Percentiles rank a stretch among this genome's conserved stretches.
phyloP scores from a whole-genome alignment of 2,797 vertebrate species.

The Poecile montanus region DNA sequence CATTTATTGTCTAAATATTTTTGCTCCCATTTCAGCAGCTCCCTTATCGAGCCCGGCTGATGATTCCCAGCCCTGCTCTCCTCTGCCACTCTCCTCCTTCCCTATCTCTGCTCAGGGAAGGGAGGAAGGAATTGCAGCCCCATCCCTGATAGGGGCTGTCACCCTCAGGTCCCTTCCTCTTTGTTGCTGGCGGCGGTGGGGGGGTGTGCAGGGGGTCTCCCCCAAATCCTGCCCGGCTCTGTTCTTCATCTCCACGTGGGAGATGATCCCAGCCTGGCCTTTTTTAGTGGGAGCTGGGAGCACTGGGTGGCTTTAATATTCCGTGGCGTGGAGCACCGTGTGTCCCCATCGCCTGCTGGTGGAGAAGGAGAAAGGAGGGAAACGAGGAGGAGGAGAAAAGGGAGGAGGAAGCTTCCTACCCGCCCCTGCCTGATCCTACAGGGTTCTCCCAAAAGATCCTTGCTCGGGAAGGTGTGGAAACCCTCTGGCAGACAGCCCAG shows the following conservation, averaged over 20 bases:
- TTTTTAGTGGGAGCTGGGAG: neutral
- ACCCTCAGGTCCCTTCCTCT: conserved; percentile 8
- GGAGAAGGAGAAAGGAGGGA: neutral
- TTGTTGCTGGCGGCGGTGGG: neutral
- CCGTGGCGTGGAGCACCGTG: accelerated
- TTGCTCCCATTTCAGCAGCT: conserved; percentile 78
- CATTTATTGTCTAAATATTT: conserved; percentile 97
- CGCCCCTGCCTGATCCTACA: accelerated
- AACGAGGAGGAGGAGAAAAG: neutral
- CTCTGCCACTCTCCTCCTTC: conserved; percentile 27
- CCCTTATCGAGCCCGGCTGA: conserved; percentile 83
- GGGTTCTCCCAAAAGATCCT: neutral
- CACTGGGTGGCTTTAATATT: neutral
- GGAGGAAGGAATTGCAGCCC: conserved; percentile 78
- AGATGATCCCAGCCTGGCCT: neutral
- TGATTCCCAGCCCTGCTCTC: conserved; percentile 78
- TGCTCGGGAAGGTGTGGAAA: accelerated
- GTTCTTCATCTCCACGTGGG: neutral
- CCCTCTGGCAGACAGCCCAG: accelerated
- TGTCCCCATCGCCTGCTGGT: neutral
- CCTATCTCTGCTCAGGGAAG: conserved; percentile 75
- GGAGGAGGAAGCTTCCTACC: neutral
- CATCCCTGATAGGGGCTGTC: conserved; percentile 73
- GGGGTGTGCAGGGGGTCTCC: neutral
- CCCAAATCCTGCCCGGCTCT: neutral